These are phyloP conservation scores for Tolmerus cingulatus DNA, from an alignment of 2,888 invertebrate species.

Conservation along the genomic window DNA sequence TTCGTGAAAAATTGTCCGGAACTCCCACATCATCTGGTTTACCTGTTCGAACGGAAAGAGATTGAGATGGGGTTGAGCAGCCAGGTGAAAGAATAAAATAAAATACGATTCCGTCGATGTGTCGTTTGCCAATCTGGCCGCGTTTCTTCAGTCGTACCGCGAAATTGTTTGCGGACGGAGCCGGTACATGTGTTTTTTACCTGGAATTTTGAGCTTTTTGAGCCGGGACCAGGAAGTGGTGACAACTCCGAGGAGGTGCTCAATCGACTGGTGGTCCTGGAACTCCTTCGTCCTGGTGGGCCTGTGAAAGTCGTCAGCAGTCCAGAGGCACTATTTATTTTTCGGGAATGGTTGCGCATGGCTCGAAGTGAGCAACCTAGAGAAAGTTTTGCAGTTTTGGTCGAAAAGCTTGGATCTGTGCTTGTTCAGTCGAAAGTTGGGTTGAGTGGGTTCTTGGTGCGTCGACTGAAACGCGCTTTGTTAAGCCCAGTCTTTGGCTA, in stretches of 20 bases:
- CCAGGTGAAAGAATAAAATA: background rate
- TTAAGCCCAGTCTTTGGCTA: background rate
- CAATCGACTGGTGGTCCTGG: background rate
- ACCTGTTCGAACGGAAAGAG: background rate
- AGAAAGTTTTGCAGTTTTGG: background rate
- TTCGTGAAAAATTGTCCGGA: background rate
- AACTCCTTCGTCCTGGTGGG: background rate
- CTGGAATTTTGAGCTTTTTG: background rate
- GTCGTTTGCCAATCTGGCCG: background rate
- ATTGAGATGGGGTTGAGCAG: background rate
- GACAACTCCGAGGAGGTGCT: background rate
- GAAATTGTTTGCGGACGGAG: background rate
- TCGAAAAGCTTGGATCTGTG: background rate
- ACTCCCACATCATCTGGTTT: slow-evolving; percentile 5
- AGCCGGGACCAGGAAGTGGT: background rate
- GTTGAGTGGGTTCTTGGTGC: background rate
- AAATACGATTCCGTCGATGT: background rate
- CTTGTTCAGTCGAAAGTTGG: background rate
- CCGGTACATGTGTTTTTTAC: background rate
- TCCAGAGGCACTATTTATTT: background rate
- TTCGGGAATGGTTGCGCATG: background rate
- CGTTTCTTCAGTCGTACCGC: background rate
- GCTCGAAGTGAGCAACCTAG: background rate
- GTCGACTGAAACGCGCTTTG: slow-evolving; percentile 13
- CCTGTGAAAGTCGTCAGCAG: background rate